Evolutionary conservation across 2,113 vertebrate species (phyloP).

Genomic region (Pedetes capensis): DNA sequence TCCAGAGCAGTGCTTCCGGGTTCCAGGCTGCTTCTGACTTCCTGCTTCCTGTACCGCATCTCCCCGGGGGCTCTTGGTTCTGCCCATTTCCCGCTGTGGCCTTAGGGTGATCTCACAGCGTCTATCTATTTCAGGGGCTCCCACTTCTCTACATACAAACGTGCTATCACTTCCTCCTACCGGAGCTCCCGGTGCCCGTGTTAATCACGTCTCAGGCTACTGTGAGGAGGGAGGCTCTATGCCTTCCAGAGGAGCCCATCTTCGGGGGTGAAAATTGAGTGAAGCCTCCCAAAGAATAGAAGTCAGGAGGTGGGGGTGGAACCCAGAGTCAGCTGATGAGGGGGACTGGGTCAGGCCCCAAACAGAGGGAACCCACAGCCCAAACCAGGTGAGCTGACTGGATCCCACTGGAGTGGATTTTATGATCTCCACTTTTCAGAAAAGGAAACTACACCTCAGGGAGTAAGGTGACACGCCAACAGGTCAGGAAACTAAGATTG

Average conservation of each 20-base stretch:
- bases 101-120: not conserved
- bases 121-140: not conserved
- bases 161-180: too few species aligned
- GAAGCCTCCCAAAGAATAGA: not conserved
- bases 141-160: not conserved
- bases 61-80: not conserved
- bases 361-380: not conserved
- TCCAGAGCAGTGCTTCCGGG: accelerated
- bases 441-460: not conserved
- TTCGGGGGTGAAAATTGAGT: not conserved
- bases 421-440: not conserved
- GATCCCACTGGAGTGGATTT: not conserved
- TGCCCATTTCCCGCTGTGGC: too few species aligned
- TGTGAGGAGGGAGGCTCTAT: not conserved
- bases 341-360: accelerated
- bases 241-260: not conserved
- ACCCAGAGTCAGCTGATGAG: not conserved
- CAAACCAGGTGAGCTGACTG: not conserved
- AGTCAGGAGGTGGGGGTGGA: too few species aligned
- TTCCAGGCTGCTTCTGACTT: not conserved
- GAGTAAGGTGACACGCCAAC: not conserved
- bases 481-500: not conserved
- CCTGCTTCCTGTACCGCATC: accelerated
- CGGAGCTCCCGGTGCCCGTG: not conserved
- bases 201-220: not conserved